Conservation (phyloP, 1,140 invertebrate species). For the Hyles vespertilio region DNA sequence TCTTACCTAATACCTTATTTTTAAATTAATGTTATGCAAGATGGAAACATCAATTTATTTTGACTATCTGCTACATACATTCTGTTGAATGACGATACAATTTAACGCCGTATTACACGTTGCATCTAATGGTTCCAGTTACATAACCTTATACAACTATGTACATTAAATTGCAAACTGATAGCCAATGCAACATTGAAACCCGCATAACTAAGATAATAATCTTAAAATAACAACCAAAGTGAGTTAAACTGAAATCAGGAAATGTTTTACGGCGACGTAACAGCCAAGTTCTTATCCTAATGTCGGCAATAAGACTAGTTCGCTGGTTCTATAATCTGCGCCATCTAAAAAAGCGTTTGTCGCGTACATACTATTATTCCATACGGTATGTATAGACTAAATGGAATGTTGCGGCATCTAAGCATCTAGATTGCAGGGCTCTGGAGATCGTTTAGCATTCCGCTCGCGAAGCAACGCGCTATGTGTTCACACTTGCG, state of each 20-base stretch:
- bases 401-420: constrained; percentile 13
- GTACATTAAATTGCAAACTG: constrained; percentile 4
- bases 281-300: constrained; percentile 19
- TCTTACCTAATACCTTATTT: too few relatives aligned
- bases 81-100: too few relatives aligned
- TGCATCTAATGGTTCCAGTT: too few relatives aligned
- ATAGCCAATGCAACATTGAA: constrained; percentile 8
- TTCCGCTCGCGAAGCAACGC: constrained; percentile 19
- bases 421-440: constrained; percentile 24
- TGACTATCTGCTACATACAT: too few relatives aligned
- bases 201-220: constrained; percentile 8
- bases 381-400: constrained; percentile 8
- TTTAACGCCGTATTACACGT: too few relatives aligned
- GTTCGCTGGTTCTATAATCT: constrained; percentile 26
- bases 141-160: too few relatives aligned
- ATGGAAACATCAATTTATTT: not conserved
- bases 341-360: constrained; percentile 28
- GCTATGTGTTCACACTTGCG: constrained; percentile 25
- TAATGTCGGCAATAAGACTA: constrained; percentile 27
- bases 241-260: constrained; percentile 10
- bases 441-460: constrained; percentile 26
- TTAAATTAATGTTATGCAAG: not conserved
- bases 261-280: constrained; percentile 11
- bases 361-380: constrained; percentile 13
- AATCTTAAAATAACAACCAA: constrained; percentile 9